A percentile compares a stretch with the other conserved stretches of the same genome.
phyloP scores from a whole-genome alignment of 2,797 vertebrate genomes.

The Adrianichthys oophorus region DNA sequence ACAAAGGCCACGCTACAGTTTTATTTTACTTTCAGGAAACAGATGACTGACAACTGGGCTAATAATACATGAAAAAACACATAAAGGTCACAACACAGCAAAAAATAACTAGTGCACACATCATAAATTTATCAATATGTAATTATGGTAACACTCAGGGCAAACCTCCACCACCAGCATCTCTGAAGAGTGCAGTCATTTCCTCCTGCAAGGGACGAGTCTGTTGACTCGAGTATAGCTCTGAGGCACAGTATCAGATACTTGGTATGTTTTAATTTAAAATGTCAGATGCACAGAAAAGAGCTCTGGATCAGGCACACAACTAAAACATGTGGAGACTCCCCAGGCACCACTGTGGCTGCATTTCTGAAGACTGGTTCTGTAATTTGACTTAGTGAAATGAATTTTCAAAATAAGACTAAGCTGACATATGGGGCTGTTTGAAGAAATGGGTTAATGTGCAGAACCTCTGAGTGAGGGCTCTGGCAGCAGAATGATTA shows the following conservation, averaged over 20 bases:
- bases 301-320: conserved; percentile 19
- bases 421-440: conserved; percentile 45
- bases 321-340: conserved; percentile 27
- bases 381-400: conserved; percentile 40
- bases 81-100: conserved; percentile 59
- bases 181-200: conserved; percentile 49
- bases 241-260: conserved; percentile 60
- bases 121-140: conserved; percentile 74
- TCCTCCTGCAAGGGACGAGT: conserved; percentile 45
- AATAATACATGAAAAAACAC: conserved; percentile 59
- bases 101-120: conserved; percentile 64
- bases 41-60: conserved; percentile 47
- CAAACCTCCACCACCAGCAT: conserved; percentile 34
- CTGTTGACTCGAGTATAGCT: conserved; percentile 51
- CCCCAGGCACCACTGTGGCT: conserved; percentile 25
- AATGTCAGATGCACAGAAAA: conserved; percentile 45
- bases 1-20: conserved; percentile 47
- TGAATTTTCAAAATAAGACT: conserved; percentile 28
- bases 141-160: conserved; percentile 66
- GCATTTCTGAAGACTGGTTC: conserved; percentile 24
- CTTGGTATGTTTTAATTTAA: conserved; percentile 66
- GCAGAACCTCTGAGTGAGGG: conserved; percentile 28
- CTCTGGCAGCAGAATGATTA: conserved; percentile 33
- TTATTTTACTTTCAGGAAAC: conserved; percentile 39
- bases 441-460: conserved; percentile 42